These are phyloP conservation scores for Mystacides longicornis DNA, from an alignment of 2,888 invertebrate species.

Conservation along the genomic window DNA sequence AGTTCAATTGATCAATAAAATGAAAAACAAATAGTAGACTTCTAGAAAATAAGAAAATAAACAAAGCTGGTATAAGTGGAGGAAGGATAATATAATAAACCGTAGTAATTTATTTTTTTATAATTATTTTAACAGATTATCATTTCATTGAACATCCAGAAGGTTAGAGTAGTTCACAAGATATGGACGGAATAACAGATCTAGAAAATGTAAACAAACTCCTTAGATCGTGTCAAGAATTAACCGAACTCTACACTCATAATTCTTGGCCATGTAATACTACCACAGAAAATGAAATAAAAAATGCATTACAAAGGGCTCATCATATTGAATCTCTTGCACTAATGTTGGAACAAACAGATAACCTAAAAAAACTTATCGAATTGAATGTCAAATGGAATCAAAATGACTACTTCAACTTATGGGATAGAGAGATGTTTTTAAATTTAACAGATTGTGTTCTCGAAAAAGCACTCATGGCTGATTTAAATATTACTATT, in stretches of 20 bases:
- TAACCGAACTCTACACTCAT: slow-evolving; percentile 43
- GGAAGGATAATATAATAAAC: neutral
- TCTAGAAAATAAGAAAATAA: neutral
- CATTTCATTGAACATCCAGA: neutral
- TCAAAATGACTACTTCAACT: neutral
- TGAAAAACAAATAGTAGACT: neutral
- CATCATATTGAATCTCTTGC: slow-evolving; percentile 49
- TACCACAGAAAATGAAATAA: slow-evolving; percentile 41
- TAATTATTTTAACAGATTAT: slow-evolving; percentile 18
- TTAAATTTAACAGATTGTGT: slow-evolving; percentile 40
- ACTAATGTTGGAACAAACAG: slow-evolving; percentile 39
- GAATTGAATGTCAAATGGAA: neutral
- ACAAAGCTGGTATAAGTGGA: neutral
- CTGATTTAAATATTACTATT: slow-evolving; percentile 30
- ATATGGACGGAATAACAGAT: neutral
- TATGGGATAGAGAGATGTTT: slow-evolving; percentile 30
- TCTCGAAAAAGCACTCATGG: slow-evolving; percentile 37
- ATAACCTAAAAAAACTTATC: slow-evolving; percentile 40
- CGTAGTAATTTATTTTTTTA: slow-evolving; percentile 2
- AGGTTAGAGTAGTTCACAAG: neutral
- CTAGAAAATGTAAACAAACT: slow-evolving; percentile 41
- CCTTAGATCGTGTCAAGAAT: slow-evolving; percentile 40
- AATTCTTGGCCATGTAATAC: slow-evolving; percentile 41
- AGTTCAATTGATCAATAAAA: neutral
- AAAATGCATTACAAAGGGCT: slow-evolving; percentile 47